Base-by-base conservation (phyloP, 2,113 vertebrate species). In the Suncus etruscus region DNA sequence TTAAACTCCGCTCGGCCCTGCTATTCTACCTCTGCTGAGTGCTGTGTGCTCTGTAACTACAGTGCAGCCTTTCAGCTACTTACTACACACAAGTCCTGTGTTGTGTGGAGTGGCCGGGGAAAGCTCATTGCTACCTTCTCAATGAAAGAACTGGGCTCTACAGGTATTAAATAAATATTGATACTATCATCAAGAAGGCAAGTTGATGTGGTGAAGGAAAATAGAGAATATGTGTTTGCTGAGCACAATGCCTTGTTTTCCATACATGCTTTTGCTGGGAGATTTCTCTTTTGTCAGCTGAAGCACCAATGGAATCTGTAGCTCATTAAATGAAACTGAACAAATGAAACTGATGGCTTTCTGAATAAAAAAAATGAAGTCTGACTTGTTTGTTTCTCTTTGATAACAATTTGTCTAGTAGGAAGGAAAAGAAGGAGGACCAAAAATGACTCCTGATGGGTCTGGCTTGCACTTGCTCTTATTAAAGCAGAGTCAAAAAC, bases 91-190 rank as follows among this genome's bases (percentile, higher is more conserved):
- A 0, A 0, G 82, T 87, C 47, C 24, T n/a, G 15, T 2, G 45
- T 16, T 39, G n/a, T 51, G 32, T 22, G 48, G 1, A 1, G 14
- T 32, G 63, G 24, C 25, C 1, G 0, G 61, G 77, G 31, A 39
- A 12, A 5, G 48, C 69, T 90, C 22, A 6, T 65, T 25, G 12
- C 32, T 39, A 39, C 58, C 83, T 95, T 87, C 80, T 32, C 68
- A 58, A 25, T 25, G 63, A 83, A 80, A 20, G 63, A 0, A 0
- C 14, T 4, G 0, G 25, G 32, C 69, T 89, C 91, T 50, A 31
- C 83, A 73, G 47, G 54, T 48, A 79, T 87, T 85, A 77, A 79
- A 61, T 69, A 91, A 89, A 91, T 86, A 88, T 48, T 8, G 24
- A 76, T 84, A 11, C 68, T 94, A 45, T 86, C 78, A 51, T 1